phyloP scores from a whole-genome alignment of 2,797 vertebrate species.

The Anguilla marmorata region DNA sequence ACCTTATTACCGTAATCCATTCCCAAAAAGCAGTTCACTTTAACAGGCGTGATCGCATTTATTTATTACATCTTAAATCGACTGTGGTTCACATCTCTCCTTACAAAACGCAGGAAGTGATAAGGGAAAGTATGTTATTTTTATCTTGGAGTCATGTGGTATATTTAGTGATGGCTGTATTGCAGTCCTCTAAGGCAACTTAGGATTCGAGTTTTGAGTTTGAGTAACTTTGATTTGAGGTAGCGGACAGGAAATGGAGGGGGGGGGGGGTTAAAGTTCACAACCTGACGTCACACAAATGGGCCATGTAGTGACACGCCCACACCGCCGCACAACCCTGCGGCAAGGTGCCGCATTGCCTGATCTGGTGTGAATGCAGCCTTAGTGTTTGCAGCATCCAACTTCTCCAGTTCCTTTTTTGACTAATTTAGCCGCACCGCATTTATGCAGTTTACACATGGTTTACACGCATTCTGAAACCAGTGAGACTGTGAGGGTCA shows the following conservation, averaged over 20 bases:
- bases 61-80: background rate
- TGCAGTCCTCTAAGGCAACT: background rate
- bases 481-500: background rate
- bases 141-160: background rate
- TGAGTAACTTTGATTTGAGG: too few species aligned
- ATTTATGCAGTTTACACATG: too few species aligned
- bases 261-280: too few species aligned
- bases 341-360: too few species aligned
- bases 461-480: background rate
- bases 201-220: too few species aligned
- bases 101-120: background rate
- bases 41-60: background rate
- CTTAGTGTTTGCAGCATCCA: background rate
- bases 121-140: background rate
- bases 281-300: too few species aligned
- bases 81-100: background rate
- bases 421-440: constrained; percentile 9
- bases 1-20: background rate
- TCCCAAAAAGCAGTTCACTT: background rate
- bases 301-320: too few species aligned
- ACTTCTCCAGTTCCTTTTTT: background rate
- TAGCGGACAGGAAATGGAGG: too few species aligned
- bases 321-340: too few species aligned
- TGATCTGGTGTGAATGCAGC: too few species aligned
- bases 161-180: background rate